phyloP scores from a whole-genome alignment of 1,140 invertebrate genomes.

The Manduca sexta region DNA sequence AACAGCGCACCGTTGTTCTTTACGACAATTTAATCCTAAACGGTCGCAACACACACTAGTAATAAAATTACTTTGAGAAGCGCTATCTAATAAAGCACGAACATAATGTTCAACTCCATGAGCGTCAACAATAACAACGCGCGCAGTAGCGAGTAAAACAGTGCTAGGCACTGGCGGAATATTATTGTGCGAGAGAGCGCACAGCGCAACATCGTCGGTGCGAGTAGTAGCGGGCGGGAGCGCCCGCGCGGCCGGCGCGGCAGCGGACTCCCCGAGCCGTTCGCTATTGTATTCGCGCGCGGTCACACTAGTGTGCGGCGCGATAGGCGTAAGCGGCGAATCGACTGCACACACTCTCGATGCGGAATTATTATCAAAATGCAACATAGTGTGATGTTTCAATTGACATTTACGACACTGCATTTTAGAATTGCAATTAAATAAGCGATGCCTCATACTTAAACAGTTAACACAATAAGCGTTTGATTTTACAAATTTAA shows the following conservation, averaged over 20 bases:
- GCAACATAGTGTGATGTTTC: slow-evolving; percentile 1
- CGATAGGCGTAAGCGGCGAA: no score
- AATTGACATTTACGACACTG: neutral
- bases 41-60: slow-evolving; percentile 2
- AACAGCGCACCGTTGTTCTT: neutral
- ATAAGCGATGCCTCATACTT: neutral
- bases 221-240: slow-evolving; percentile 74
- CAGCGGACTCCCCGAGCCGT: no score
- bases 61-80: slow-evolving; percentile 7
- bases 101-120: slow-evolving; percentile 1
- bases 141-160: slow-evolving; percentile 10
- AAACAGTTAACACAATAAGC: neutral
- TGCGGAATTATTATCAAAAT: neutral
- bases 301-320: no score
- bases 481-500: slow-evolving; percentile 1
- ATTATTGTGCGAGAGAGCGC: neutral
- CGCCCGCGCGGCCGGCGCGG: no score
- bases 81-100: slow-evolving; percentile 11
- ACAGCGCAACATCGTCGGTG: slow-evolving; percentile 49
- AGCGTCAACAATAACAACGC: slow-evolving; percentile 8
- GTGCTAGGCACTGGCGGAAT: neutral
- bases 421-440: neutral
- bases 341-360: no score
- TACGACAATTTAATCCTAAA: slow-evolving; percentile 1
- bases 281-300: no score